Percentiles rank a stretch among this genome's conserved stretches.
These are phyloP conservation scores for Euclidia mi DNA, from an alignment of 2,888 invertebrate species.

Conservation along the genomic window DNA sequence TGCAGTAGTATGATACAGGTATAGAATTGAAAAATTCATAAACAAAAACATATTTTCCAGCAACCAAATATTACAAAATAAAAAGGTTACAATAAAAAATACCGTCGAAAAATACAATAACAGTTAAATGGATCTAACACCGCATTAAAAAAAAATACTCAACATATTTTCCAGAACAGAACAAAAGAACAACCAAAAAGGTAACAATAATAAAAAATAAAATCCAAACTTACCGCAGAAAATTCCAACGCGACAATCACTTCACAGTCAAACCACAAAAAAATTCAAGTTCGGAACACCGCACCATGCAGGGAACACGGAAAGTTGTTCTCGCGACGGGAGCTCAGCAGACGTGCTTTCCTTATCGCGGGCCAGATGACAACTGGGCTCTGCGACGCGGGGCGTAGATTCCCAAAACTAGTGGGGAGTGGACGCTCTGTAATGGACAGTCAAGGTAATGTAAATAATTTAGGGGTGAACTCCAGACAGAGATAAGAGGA, in stretches of 20 bases:
- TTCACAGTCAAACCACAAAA: constrained; percentile 47
- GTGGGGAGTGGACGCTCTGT: constrained; percentile 64
- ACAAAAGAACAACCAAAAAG: too few relatives aligned
- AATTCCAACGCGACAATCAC: constrained; percentile 42
- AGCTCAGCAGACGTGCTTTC: constrained; percentile 49
- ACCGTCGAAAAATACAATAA: too few relatives aligned
- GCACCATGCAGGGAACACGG: constrained; percentile 34
- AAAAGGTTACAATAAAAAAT: too few relatives aligned
- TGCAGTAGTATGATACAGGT: too few relatives aligned
- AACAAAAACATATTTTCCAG: too few relatives aligned
- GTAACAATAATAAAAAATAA: neutral
- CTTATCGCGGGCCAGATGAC: constrained; percentile 45
- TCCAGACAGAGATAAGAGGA: constrained; percentile 56
- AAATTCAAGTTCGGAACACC: constrained; percentile 30
- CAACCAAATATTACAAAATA: too few relatives aligned
- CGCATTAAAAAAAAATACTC: too few relatives aligned
- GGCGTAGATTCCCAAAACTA: constrained; percentile 63
- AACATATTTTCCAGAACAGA: too few relatives aligned
- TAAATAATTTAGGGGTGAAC: constrained; percentile 60
- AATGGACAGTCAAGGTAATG: constrained; percentile 56
- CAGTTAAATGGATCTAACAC: too few relatives aligned
- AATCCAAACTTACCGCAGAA: constrained; percentile 35
- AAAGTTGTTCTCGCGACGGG: constrained; percentile 47
- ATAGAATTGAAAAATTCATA: too few relatives aligned
- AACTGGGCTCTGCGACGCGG: constrained; percentile 58